Evolutionary conservation across 1,140 invertebrate species (phyloP).

Genomic region (Phymorhynchus buccinoides): DNA sequence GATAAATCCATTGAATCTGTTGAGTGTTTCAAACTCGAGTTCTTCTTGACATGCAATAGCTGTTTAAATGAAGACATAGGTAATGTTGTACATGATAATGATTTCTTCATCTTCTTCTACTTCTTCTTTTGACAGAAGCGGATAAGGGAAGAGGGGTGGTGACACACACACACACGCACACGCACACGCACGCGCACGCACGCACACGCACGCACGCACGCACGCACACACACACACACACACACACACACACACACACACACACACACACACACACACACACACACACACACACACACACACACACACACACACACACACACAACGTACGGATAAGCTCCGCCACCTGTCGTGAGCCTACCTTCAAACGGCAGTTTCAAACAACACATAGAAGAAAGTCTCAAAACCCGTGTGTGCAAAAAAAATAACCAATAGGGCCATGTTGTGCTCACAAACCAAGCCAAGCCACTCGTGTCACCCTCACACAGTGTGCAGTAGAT

Average conservation of each 20-base stretch:
- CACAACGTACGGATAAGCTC: background rate
- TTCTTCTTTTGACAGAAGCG: no score
- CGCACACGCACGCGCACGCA: background rate
- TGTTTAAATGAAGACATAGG: no score
- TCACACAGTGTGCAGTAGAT: background rate
- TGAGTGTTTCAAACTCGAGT: no score
- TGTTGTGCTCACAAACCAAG: background rate
- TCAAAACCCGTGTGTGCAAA: no score
- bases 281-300: background rate
- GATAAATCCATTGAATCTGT: no score
- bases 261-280: background rate
- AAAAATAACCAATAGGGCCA: background rate
- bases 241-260: background rate
- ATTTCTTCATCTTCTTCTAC: no score
- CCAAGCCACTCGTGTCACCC: background rate
- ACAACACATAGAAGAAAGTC: background rate
- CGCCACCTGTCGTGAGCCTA: background rate
- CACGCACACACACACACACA: background rate
- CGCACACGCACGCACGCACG: background rate
- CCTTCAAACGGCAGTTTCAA: background rate
- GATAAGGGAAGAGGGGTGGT: no score
- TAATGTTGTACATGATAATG: no score
- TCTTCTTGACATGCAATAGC: no score
- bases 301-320: constrained; percentile 24
- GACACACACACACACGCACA: background rate